Percentiles rank a stretch among this genome's conserved stretches.
phyloP scores from a whole-genome alignment of 2,797 vertebrate genomes.

The Sitta carolinensis region DNA sequence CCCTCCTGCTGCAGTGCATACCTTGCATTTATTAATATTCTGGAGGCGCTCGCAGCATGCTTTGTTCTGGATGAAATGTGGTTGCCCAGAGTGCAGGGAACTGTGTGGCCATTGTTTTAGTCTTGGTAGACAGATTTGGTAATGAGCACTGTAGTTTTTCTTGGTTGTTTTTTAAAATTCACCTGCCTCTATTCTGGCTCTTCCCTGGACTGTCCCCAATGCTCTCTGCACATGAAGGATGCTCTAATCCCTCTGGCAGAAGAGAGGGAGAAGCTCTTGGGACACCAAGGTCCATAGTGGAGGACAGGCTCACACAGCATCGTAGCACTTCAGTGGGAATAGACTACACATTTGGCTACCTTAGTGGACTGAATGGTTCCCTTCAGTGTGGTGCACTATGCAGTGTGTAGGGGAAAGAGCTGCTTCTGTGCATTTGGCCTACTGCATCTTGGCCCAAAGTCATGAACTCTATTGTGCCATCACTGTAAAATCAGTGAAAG shows the following conservation, averaged over 20 bases:
- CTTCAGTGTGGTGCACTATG: neutral
- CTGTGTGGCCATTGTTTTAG: neutral
- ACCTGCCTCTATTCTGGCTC: neutral
- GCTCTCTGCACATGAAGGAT: neutral
- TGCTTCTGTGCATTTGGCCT: neutral
- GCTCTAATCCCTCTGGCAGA: neutral
- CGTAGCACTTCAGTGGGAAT: neutral
- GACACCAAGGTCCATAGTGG: neutral
- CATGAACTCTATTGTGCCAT: neutral
- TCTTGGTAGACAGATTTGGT: neutral
- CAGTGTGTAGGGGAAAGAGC: neutral
- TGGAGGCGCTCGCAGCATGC: neutral
- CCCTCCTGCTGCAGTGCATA: neutral
- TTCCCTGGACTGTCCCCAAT: neutral
- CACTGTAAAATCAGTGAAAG: neutral
- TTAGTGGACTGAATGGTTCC: neutral
- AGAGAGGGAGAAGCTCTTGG: neutral
- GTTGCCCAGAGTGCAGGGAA: neutral
- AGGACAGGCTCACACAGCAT: neutral
- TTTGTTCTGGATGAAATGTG: neutral
- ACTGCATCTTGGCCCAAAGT: neutral
- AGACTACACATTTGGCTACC: neutral
- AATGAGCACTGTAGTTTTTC: rapidly evolving
- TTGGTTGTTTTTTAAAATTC: neutral
- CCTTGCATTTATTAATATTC: slow-evolving; percentile 46